Evolutionary conservation across 2,113 vertebrate genomes (phyloP), one percentile per base, ranked within the genome.

Genomic region (Columba livia): DNA sequence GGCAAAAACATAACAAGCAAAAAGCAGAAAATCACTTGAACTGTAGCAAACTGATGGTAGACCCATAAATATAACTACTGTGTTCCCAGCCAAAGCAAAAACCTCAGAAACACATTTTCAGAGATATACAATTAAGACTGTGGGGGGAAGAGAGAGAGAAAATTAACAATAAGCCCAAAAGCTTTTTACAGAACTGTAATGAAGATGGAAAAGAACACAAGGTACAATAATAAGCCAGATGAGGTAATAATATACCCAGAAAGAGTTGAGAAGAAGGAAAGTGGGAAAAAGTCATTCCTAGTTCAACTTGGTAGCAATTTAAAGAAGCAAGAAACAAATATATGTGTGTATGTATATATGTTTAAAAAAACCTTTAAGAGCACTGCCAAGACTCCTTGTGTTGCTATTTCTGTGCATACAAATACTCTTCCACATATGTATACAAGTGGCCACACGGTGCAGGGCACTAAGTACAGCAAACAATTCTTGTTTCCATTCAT

Each of bases 11-110:
- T 97, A 98, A 97, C 96, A 96, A 97, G 95, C 79, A 96, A 97
- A 94, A 97, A 97, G 94, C 94, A 98, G 96, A 97, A 97, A 97
- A 97, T 96, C 97, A 96, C 93, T 98, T 98, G 89, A 98, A 98
- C 96, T 98, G 94, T 75, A 97, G 93, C 82, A 94, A 93, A 90
- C 82, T 93, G 93, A 90, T 69, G 80, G 84, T 77, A 94, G 91
- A 79, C 96, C 70, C 94, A 95, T 98, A 98, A 98, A 97, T 97
- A 97, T 94, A 97, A 91, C 88, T 95, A 91, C 94, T 93, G 89
- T 96, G 91, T 84, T 97, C 19, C 34, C 96, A 96, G 97, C 96
- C 96, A 98, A 96, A 86, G 77, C 65, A 83, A 93, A 97, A 97
- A 93, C 95, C 94, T 97, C 95, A 96, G 91, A 89, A 91, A 94